A percentile compares a stretch with the other conserved stretches of the same genome.
These are phyloP conservation scores for Chloroceryle inda DNA, from an alignment of 2,797 vertebrate genomes.

Conservation along the genomic window DNA sequence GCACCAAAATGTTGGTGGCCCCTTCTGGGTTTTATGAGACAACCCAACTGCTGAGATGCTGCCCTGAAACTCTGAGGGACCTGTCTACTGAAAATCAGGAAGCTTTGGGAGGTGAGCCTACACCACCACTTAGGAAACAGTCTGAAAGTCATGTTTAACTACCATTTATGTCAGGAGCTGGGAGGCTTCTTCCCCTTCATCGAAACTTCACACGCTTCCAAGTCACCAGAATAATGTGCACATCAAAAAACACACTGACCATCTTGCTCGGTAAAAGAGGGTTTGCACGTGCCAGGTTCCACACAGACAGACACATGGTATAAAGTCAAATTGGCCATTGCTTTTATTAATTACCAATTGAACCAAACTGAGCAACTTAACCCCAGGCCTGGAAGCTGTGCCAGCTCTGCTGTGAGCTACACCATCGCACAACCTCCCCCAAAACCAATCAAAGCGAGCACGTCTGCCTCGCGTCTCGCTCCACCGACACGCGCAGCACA, in stretches of 20 bases:
- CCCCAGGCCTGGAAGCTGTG: slow-evolving; percentile 61
- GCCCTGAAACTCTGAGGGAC: slow-evolving; percentile 11
- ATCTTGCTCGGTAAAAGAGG: background rate
- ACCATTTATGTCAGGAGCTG: background rate
- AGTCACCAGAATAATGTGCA: background rate
- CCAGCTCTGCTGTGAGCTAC: slow-evolving; percentile 47
- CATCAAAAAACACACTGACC: background rate
- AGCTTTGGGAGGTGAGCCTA: background rate
- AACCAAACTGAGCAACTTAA: slow-evolving; percentile 71
- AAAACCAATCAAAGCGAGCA: background rate
- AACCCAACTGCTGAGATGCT: slow-evolving; percentile 15
- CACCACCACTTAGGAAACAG: background rate
- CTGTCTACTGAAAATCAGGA: slow-evolving; percentile 16
- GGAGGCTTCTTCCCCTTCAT: background rate
- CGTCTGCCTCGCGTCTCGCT: background rate
- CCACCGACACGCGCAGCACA: accelerated
- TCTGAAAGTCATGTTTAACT: background rate
- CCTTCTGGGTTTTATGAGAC: background rate
- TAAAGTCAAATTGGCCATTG: slow-evolving; percentile 69
- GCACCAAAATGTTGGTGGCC: slow-evolving; percentile 57
- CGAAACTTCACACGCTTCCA: background rate
- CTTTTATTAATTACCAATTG: slow-evolving; percentile 74
- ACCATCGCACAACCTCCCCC: background rate
- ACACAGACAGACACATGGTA: slow-evolving; percentile 68
- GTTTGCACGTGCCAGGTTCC: slow-evolving; percentile 27